Conservation (phyloP, 2,113 vertebrate species). For the Balaeniceps rex region DNA sequence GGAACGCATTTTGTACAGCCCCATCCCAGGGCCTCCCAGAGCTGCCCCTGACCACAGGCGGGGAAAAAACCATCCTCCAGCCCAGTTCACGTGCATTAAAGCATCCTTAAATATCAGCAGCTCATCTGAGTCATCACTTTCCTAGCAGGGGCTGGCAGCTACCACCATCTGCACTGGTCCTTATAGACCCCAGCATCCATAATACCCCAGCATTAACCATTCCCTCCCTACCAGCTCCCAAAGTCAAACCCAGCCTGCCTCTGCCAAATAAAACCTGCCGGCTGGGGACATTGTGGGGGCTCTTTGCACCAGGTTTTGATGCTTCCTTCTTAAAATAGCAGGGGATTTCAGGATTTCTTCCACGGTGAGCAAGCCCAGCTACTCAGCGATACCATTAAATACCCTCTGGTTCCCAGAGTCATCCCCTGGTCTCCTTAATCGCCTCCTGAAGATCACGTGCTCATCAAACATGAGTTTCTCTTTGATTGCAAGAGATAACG, state of each 20-base stretch:
- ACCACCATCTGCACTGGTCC: neutral
- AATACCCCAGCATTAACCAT: neutral
- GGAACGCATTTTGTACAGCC: neutral
- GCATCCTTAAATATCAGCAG: neutral
- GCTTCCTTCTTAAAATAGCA: neutral
- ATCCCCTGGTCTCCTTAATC: neutral
- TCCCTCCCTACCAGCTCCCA: neutral
- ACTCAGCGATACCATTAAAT: neutral
- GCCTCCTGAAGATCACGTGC: neutral
- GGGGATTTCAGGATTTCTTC: neutral
- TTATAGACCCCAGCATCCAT: neutral
- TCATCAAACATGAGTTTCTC: neutral
- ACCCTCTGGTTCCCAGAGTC: neutral
- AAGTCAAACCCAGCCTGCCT: neutral
- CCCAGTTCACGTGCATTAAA: neutral
- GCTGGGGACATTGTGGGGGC: neutral
- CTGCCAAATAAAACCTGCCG: fast-evolving
- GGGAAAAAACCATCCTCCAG: neutral
- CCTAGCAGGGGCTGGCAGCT: neutral
- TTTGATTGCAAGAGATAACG: neutral
- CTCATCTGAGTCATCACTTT: neutral
- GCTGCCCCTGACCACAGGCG: neutral
- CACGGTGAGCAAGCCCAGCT: neutral
- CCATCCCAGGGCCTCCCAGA: neutral
- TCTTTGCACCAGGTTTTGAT: neutral